phyloP scores from a whole-genome alignment of 2,797 vertebrate species.

The Falco concolor region DNA sequence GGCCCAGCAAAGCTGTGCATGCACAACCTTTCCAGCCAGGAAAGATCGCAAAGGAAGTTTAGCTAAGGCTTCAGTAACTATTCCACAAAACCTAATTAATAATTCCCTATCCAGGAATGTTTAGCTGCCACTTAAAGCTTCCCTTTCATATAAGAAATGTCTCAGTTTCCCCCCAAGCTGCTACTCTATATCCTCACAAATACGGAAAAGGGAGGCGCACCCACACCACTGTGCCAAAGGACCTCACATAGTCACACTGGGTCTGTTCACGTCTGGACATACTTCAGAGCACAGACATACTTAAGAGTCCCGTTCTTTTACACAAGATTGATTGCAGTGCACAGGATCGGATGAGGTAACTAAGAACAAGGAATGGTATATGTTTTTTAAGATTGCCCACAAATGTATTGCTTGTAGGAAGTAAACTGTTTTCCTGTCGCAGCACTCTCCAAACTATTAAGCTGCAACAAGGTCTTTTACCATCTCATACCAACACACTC shows the following conservation, averaged over 20 bases:
- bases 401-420: not conserved
- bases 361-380: not conserved
- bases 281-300: not conserved
- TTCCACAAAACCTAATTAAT: not conserved
- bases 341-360: not conserved
- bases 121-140: not conserved
- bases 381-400: not conserved
- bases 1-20: not conserved
- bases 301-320: not conserved
- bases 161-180: not conserved
- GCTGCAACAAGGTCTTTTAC: too few relatives aligned
- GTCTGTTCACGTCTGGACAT: not conserved
- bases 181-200: not conserved
- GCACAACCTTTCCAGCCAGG: not conserved
- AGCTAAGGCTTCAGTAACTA: not conserved
- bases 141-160: not conserved
- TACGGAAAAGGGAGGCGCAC: not conserved
- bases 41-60: not conserved
- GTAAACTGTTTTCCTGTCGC: not conserved
- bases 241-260: not conserved
- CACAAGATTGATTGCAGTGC: not conserved
- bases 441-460: too few relatives aligned
- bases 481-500: too few relatives aligned
- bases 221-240: not conserved
- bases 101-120: not conserved